Percentiles rank a stretch among this genome's conserved stretches.
phyloP scores from a whole-genome alignment of 2,797 vertebrate genomes.

The Phrynocephalus guinanensis region DNA sequence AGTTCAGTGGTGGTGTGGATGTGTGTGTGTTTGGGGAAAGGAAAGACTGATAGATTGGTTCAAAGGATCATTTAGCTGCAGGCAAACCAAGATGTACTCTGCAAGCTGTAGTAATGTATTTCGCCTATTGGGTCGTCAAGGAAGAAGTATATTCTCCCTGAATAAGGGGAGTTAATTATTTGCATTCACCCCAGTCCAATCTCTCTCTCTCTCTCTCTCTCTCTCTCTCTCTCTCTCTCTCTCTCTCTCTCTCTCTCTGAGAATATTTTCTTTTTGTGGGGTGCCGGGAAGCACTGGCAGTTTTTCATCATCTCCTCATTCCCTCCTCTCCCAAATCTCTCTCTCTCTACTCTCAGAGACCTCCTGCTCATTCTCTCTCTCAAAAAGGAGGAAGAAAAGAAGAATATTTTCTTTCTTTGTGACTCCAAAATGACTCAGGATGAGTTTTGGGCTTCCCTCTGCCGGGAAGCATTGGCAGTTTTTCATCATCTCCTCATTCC shows the following conservation, averaged over 20 bases:
- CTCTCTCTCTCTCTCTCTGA: constrained; percentile 64
- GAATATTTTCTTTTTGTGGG: constrained; percentile 57
- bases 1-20: background rate
- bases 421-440: too few relatives aligned
- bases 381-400: too few relatives aligned
- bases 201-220: constrained; percentile 32
- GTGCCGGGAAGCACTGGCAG: background rate
- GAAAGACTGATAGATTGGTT: constrained; percentile 58
- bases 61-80: constrained; percentile 60
- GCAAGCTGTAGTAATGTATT: constrained; percentile 41
- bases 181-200: background rate
- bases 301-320: constrained; percentile 53
- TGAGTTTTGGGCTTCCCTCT: too few relatives aligned
- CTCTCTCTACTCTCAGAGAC: too few relatives aligned
- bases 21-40: background rate
- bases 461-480: constrained; percentile 16
- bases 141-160: constrained; percentile 35
- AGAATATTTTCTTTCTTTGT: too few relatives aligned
- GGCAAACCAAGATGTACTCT: constrained; percentile 61
- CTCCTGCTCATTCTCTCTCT: too few relatives aligned
- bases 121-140: constrained; percentile 41
- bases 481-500: constrained; percentile 52
- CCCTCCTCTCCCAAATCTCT: constrained; percentile 57
- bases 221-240: constrained; percentile 54
- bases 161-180: constrained; percentile 61